Base-by-base conservation (phyloP, 2,888 invertebrate genomes). In the Phytoseiulus persimilis region DNA sequence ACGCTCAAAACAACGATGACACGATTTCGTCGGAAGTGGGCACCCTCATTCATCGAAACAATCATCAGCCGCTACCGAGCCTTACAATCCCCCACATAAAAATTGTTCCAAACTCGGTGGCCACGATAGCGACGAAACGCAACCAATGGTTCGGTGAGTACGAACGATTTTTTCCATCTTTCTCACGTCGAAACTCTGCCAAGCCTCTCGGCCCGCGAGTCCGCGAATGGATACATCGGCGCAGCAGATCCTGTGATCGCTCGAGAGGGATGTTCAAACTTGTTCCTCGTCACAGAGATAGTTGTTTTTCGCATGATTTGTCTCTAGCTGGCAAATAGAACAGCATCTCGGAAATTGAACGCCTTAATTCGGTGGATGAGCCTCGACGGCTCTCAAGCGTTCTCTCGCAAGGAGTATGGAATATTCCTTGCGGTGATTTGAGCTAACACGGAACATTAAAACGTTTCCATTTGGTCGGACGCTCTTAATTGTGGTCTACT, bases 1-100 rank as follows among this genome's bases (percentile, higher is more conserved):
- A 87, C 14, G 87, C 45, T 39, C 87, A 87, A 33, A 87, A 87
- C 87, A 87, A 87, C 87, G 87, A 87, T 32, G 87, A 87, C 87
- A 87, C 87, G n/a, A 87, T 87, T 45, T 87, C 87, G 45, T 87
- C 87, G 32, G 87, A 87, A 31, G 87, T 87, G 32, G 87, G 87
- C 32, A 87, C 87, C 11, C 87, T 87, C 5, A 87, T 87, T 39
- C 87, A 87, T 87, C 87, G 87, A 33, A 45, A 45, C 6, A 45
- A 33, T n/a, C 87, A 87, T 45, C 87, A 87, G 33, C 32, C 32
- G n/a, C 45, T 87, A 87, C 32, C 87, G 45, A 45, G 87, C 87
- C 87, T 87, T 87, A 39, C 45, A 33, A 87, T 11, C 87, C 87
- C 45, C 87, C 87, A n/a, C 33, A 32, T 32, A 87, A 87, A 32